phyloP scores from a whole-genome alignment of 2,113 vertebrate genomes.

The Sapajus apella region DNA sequence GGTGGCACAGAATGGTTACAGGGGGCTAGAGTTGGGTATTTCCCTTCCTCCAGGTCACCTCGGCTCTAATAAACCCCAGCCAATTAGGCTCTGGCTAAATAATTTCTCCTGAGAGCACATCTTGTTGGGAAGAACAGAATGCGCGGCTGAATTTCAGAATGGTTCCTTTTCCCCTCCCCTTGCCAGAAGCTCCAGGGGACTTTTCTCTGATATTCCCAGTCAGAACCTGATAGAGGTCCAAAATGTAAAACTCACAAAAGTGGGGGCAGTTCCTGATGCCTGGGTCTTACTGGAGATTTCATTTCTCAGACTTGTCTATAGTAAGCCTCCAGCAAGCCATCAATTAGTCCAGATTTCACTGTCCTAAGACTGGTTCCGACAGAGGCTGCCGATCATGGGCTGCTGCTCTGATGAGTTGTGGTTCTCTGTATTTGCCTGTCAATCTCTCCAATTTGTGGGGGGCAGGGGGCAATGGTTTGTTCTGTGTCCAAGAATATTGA shows the following conservation, averaged over 20 bases:
- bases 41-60: background rate
- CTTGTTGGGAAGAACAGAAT: background rate
- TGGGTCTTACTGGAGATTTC: background rate
- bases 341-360: background rate
- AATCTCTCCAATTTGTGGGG: background rate
- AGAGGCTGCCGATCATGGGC: background rate
- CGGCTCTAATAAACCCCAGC: background rate
- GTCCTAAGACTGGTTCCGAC: background rate
- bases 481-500: background rate
- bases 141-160: background rate
- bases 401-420: background rate
- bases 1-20: background rate
- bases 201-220: background rate
- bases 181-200: background rate
- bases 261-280: background rate
- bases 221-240: background rate
- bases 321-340: background rate
- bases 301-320: background rate
- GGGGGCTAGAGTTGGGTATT: background rate
- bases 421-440: background rate
- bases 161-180: background rate
- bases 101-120: background rate
- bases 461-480: too few relatives aligned
- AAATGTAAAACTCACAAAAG: too few relatives aligned
- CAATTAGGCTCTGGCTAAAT: background rate